A percentile compares a stretch with the other conserved stretches of the same genome.
phyloP scores from a whole-genome alignment of 1,140 invertebrate species.

The Cydia pomonella region DNA sequence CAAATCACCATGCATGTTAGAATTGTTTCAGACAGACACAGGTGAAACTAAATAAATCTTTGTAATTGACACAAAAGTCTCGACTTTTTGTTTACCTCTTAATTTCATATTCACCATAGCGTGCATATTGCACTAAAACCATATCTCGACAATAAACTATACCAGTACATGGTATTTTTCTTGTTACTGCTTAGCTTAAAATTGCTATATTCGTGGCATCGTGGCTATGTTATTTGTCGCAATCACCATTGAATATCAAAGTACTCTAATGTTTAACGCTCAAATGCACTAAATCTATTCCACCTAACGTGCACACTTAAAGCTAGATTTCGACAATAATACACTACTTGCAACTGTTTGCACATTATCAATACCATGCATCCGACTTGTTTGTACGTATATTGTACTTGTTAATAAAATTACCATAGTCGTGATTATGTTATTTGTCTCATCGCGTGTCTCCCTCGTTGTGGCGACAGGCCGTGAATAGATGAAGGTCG shows the following conservation, averaged over 20 bases:
- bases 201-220: too few relatives aligned
- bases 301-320: too few relatives aligned
- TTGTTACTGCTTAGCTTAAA: neutral
- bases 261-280: too few relatives aligned
- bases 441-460: slow-evolving; percentile 3
- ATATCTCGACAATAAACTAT: neutral
- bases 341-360: neutral
- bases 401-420: slow-evolving; percentile 9
- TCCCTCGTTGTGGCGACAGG: slow-evolving; percentile 2
- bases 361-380: neutral
- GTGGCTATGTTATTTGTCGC: too few relatives aligned
- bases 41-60: too few relatives aligned
- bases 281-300: too few relatives aligned
- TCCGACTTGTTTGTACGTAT: neutral
- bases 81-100: too few relatives aligned
- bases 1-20: too few relatives aligned
- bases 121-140: neutral
- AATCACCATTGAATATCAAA: too few relatives aligned
- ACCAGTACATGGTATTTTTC: neutral
- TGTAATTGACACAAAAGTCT: too few relatives aligned
- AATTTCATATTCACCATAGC: neutral
- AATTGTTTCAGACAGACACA: too few relatives aligned
- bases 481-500: slow-evolving; percentile 5
- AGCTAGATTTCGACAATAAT: neutral
- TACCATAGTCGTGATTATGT: slow-evolving; percentile 10